phyloP scores from a whole-genome alignment of 1,140 invertebrate species.

The Macrosteles quadrilineatus region DNA sequence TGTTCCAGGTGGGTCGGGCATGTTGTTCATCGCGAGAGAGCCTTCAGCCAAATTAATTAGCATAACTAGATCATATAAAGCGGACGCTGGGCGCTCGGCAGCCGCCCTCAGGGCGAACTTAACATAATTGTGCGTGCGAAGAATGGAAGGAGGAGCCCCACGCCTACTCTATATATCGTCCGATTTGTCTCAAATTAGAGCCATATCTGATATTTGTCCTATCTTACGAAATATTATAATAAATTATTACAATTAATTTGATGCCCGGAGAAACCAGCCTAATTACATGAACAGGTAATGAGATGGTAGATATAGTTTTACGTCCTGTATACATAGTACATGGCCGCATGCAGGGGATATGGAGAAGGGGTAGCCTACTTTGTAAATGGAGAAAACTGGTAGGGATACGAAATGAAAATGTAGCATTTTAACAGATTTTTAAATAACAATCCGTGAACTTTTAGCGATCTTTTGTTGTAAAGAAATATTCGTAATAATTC shows the following conservation, averaged over 20 bases:
- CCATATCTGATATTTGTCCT: slow-evolving; percentile 8
- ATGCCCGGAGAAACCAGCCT: background rate
- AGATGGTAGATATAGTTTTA: too few relatives aligned
- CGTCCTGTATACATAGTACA: too few relatives aligned
- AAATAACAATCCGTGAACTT: too few relatives aligned
- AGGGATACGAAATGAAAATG: too few relatives aligned
- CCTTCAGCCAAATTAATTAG: slow-evolving; percentile 14
- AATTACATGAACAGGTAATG: background rate
- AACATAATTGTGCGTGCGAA: background rate
- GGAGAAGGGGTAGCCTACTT: too few relatives aligned
- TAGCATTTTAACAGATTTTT: too few relatives aligned
- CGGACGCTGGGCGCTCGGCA: background rate
- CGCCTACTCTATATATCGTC: slow-evolving; percentile 4
- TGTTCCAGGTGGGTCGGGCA: too few relatives aligned
- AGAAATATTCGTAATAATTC: too few relatives aligned
- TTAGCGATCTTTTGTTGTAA: too few relatives aligned
- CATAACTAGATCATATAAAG: slow-evolving; percentile 12
- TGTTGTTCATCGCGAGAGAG: background rate
- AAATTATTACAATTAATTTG: slow-evolving; percentile 15
- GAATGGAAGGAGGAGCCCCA: slow-evolving; percentile 10
- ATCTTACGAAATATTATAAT: slow-evolving; percentile 17
- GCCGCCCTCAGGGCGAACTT: background rate
- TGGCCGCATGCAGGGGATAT: too few relatives aligned
- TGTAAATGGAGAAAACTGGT: too few relatives aligned
- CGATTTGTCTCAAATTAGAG: slow-evolving; percentile 13